Percentiles rank a stretch among this genome's conserved stretches.
Conservation (phyloP, 2,797 vertebrate genomes). For the Columba guinea region DNA sequence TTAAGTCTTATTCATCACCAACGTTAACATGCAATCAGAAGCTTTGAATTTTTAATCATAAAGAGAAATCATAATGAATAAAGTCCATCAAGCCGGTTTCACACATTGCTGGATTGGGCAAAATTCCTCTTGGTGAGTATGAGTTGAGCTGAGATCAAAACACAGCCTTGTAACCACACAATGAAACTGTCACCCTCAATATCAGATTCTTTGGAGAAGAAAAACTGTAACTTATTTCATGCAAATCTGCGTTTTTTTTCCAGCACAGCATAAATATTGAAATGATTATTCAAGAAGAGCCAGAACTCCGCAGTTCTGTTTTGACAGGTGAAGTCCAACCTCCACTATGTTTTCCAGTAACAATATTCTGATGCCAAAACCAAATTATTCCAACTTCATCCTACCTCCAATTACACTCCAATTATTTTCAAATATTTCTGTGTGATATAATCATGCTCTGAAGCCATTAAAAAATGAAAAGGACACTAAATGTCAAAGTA, state of each 20-base stretch:
- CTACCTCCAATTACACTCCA: not conserved
- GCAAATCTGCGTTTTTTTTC: conserved; percentile 84
- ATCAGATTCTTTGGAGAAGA: not conserved
- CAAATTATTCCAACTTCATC: not conserved
- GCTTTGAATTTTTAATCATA: not conserved
- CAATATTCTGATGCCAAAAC: not conserved
- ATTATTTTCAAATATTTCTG: not conserved
- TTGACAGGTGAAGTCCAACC: conserved; percentile 80
- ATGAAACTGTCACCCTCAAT: accelerated
- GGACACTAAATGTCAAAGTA: not conserved
- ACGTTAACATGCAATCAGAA: not conserved
- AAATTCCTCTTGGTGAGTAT: not conserved
- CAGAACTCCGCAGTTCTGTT: conserved; percentile 45
- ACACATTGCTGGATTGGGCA: not conserved
- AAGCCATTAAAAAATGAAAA: not conserved
- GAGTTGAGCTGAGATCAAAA: not conserved
- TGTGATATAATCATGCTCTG: not conserved
- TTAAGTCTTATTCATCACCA: not conserved
- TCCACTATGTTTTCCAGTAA: not conserved
- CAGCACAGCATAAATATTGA: conserved; percentile 64
- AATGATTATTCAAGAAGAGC: not conserved
- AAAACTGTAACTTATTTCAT: conserved; percentile 3
- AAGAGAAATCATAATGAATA: not conserved
- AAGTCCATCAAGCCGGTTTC: not conserved
- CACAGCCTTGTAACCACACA: not conserved